Conservation (phyloP, 2,888 invertebrate species). For the Capitulum mitella region DNA sequence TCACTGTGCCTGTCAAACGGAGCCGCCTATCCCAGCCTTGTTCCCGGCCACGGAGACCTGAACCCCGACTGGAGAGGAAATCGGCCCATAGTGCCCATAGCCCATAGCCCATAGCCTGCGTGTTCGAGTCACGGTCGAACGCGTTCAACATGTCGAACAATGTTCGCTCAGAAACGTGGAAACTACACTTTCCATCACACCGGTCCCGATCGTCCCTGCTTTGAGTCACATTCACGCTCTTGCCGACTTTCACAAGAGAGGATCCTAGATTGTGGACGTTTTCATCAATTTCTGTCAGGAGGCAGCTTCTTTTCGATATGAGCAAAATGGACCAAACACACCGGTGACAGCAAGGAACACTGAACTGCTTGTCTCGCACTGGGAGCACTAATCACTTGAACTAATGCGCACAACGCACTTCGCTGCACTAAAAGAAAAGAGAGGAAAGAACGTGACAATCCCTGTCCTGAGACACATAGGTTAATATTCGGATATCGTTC, state of each 20-base stretch:
- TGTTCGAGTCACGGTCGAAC: not conserved
- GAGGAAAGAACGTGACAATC: no score
- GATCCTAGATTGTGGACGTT: no score
- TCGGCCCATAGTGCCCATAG: not conserved
- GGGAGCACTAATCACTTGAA: no score
- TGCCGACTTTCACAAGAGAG: not conserved
- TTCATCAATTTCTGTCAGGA: not conserved
- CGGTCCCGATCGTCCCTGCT: not conserved
- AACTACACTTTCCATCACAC: not conserved
- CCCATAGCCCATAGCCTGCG: no score
- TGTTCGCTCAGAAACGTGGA: not conserved
- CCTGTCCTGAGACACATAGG: no score
- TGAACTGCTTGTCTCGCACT: no score
- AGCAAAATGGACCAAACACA: no score
- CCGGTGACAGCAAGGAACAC: no score
- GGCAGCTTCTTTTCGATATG: no score
- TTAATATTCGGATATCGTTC: no score
- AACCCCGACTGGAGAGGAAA: not conserved
- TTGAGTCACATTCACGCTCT: not conserved
- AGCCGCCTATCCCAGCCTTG: not conserved
- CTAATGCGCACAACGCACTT: no score
- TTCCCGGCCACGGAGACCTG: not conserved
- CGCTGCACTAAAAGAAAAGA: no score
- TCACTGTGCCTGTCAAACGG: not conserved
- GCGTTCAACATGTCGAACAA: not conserved